phyloP scores from a whole-genome alignment of 2,797 vertebrate genomes.

The Melanotaenia pygmaea region DNA sequence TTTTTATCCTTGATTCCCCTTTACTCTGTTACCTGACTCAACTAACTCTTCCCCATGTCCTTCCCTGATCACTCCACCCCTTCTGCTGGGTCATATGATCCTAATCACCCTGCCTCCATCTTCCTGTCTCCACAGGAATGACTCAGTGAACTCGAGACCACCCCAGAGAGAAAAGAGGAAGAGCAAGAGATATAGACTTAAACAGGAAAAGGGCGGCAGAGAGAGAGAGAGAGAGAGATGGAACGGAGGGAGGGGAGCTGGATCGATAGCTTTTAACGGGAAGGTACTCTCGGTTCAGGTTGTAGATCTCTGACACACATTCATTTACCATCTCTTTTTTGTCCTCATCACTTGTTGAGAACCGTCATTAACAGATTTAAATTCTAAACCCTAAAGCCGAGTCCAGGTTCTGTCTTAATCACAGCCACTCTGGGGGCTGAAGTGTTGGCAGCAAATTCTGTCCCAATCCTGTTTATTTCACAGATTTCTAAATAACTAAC shows the following conservation, averaged over 20 bases:
- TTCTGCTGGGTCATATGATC: conserved; percentile 52
- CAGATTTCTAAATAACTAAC: neutral
- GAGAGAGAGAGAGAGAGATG: conserved; percentile 16
- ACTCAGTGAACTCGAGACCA: conserved; percentile 76
- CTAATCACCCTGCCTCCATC: conserved; percentile 27
- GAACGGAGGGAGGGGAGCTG: conserved; percentile 20
- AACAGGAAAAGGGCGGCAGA: neutral
- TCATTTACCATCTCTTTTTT: neutral
- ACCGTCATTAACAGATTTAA: neutral
- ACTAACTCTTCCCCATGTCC: conserved; percentile 22
- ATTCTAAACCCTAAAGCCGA: neutral
- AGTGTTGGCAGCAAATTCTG: neutral
- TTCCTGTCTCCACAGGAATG: conserved; percentile 66
- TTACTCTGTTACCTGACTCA: conserved; percentile 15
- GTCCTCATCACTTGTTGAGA: neutral
- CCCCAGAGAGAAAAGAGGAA: conserved; percentile 48
- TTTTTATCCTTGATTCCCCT: neutral
- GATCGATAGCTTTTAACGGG: conserved; percentile 80
- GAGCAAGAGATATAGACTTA: conserved; percentile 4
- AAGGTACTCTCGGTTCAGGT: conserved; percentile 57
- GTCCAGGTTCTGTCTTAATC: neutral
- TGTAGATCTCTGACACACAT: conserved; percentile 59
- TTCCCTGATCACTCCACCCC: conserved; percentile 33
- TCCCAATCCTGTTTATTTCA: neutral
- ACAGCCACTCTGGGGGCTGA: neutral